Evolutionary conservation across 64 coral and sea anemone genomes (phyloP).

Genomic region (Cladopsammia gracilis): DNA sequence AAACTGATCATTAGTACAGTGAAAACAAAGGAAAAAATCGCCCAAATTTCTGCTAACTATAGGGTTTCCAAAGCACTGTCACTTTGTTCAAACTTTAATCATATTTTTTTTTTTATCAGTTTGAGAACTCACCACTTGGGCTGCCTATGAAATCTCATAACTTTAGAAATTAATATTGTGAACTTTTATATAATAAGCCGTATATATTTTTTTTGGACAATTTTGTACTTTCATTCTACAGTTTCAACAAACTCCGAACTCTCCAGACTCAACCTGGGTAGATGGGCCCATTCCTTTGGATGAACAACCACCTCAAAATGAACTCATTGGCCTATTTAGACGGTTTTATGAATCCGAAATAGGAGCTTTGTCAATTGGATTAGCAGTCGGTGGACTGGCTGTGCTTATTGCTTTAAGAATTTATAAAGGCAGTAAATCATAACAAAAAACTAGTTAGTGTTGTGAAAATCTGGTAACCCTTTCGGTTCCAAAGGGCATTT

Average conservation of each 20-base stretch:
- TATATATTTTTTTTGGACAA: background rate
- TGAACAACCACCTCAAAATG: background rate
- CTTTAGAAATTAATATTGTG: background rate
- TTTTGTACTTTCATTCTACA: background rate
- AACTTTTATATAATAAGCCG: background rate
- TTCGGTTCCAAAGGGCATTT: background rate
- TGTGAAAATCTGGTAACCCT: too few species aligned
- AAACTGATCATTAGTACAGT: too few species aligned
- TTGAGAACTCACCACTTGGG: too few species aligned
- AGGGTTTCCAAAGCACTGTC: too few species aligned
- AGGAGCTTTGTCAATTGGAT: conserved; percentile 65
- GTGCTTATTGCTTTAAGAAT: conserved; percentile 65
- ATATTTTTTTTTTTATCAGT: too few species aligned
- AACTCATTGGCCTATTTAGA: background rate
- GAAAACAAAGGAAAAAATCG: too few species aligned
- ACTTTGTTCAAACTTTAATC: too few species aligned
- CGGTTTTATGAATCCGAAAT: conserved; percentile 51
- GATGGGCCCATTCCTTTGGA: background rate
- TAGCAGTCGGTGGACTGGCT: conserved; percentile 57
- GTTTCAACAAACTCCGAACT: background rate
- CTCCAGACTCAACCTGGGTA: background rate
- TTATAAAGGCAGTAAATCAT: conserved; percentile 51
- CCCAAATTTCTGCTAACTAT: too few species aligned
- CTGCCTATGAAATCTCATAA: too few species aligned
- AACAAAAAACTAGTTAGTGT: background rate